A percentile compares a stretch with the other conserved stretches of the same genome.
phyloP scores from a whole-genome alignment of 1,140 invertebrate genomes.

The Antheraea mylitta region DNA sequence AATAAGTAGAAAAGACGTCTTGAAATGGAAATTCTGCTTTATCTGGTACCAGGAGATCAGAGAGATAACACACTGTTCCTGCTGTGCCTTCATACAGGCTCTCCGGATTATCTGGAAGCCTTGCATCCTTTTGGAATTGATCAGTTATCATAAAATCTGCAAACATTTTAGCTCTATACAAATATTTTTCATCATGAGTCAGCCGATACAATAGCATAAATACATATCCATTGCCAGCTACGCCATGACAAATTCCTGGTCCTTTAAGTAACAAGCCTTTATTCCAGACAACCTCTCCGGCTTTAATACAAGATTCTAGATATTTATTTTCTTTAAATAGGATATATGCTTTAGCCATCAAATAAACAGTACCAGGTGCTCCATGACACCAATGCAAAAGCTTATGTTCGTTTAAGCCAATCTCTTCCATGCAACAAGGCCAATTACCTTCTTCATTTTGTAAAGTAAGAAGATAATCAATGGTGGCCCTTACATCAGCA shows the following conservation, averaged over 20 bases:
- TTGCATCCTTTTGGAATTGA: conserved; percentile 83
- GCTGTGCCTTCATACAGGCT: conserved; percentile 93
- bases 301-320: conserved; percentile 83
- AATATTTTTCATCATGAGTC: conserved; percentile 85
- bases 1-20: conserved; percentile 82
- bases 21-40: conserved; percentile 92
- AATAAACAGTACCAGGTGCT: conserved; percentile 88
- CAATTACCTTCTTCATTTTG: conserved; percentile 88
- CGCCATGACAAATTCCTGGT: conserved; percentile 91
- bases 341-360: conserved; percentile 90
- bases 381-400: conserved; percentile 95
- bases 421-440: conserved; percentile 87
- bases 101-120: conserved; percentile 89
- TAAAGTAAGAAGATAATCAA: conserved; percentile 83
- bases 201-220: conserved; percentile 89
- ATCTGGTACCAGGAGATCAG: conserved; percentile 87
- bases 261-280: conserved; percentile 91
- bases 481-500: conserved; percentile 77
- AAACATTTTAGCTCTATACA: conserved; percentile 88
- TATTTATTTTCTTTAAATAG: conserved; percentile 88
- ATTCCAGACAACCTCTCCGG: conserved; percentile 88
- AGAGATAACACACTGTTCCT: conserved; percentile 90
- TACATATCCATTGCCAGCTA: conserved; percentile 92
- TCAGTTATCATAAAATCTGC: conserved; percentile 86
- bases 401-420: conserved; percentile 79